Evolutionary conservation across 2,888 invertebrate genomes (phyloP), one percentile per base, ranked within the genome.

Genomic region (Amblyteles armatorius): DNA sequence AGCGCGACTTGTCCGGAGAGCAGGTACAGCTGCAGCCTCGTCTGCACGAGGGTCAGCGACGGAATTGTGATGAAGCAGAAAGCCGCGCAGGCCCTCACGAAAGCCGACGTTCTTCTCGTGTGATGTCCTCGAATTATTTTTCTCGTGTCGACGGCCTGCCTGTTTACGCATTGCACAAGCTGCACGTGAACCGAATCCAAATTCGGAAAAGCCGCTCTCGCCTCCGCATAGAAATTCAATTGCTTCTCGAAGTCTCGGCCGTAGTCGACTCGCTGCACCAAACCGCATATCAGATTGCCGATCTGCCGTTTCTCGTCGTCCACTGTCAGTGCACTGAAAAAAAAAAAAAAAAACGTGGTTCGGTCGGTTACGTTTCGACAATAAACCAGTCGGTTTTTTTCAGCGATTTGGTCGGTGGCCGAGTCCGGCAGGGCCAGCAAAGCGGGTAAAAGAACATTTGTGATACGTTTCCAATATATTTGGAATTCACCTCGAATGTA

Each of bases 41-140:
- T 95, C 84, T 97, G 96, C n/a, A 97, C 95, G 83, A 97, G 97
- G 89, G 95, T 96, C 92, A 99, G 96, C 16, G 99, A 99, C n/a
- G 99, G 99, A 93, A 99, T 97, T 9, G 99, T 99, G 86, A 99
- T 99, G 94, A 97, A 99, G 94, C 97, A 97, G 94, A 98, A 99
- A 0, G 99, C 99, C 65, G 98, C 97, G 94, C 99, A 99, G 2
- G 99, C 99, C 91, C 98, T 96, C 44, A 98, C 97, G 95, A 99
- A 97, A 89, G 98, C 97, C 16, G 96, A 96, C 2, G 98, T 98
- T 94, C 97, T 97, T 85, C 96, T 95, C 0, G 97, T 96, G 90
- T 97, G 97, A 90, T 96, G 95, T 3, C 97, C 97, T 87, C 96
- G 96, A 3, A 97, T 96, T 81, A 97, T 95, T 91, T 94, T 95